Base-by-base conservation (phyloP, 2,113 vertebrate genomes). In the Perca flavescens region DNA sequence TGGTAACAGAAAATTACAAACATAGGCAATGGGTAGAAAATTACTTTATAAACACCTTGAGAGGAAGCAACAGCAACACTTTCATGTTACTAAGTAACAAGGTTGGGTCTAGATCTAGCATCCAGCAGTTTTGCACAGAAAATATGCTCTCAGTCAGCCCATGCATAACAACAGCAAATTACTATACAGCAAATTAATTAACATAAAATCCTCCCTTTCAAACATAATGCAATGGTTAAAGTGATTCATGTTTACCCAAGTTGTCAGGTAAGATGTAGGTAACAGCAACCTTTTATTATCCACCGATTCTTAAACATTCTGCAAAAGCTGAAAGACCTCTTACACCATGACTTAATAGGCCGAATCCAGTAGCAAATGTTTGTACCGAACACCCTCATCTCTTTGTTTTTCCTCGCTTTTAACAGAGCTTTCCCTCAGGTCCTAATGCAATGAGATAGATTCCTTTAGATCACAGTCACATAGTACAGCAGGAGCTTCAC, bases 401-500 rank as follows among this genome's bases (percentile, higher is more conserved):
- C 60, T 83, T 74, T 69, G 49, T 78, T 74, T 64, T 46, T 43
- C 63, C 28, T 65, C 21, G 2, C 50, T 76, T n/a, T 75, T 69
- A 53, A 57, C 71, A 22, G 34, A 80, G 63, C 65, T 65, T 54
- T 70, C 70, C 79, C 76, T 61, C 64, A 34, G 82, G 82, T 83
- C 74, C 83, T 77, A 89, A 90, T 80, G 80, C 79, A 85, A 3
- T n/a, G 54, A 89, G 77, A 87, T 77, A 22, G 61, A 89, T 89
- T 89, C 66, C 56, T 83, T 89, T 57, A 86, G 84, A 88, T 91
- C 84, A 68, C 61, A 75, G 65, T 56, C 74, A 76, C 68, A 16
- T 16, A 68, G 71, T 86, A 34, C 82, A 77, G 85, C 62, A 4
- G 77, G 84, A 83, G 75, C 74, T 65, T 90, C 83, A 82, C 89